Evolutionary conservation across 1,140 invertebrate species (phyloP).

Genomic region (Heliconius hermathena): DNA sequence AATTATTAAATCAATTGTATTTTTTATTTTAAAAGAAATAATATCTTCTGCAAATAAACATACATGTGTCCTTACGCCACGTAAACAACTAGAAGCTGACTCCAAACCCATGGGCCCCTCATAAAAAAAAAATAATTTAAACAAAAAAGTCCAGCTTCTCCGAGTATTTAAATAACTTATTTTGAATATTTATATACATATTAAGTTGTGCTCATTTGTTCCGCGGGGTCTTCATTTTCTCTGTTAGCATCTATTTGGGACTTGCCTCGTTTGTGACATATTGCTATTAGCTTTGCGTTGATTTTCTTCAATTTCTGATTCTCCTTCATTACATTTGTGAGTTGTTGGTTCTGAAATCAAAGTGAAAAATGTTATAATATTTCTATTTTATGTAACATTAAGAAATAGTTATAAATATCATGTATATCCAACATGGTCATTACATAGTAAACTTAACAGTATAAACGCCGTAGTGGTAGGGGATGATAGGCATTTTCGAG

Average conservation of each 20-base stretch:
- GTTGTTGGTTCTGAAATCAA: slow-evolving; percentile 68
- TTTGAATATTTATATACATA: background rate
- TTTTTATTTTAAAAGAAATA: too few species aligned
- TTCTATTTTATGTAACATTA: too few species aligned
- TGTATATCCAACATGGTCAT: too few species aligned
- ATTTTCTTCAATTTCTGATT: slow-evolving; percentile 73
- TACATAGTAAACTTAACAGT: too few species aligned
- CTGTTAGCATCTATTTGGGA: slow-evolving; percentile 50
- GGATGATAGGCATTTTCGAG: too few species aligned
- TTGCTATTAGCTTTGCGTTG: slow-evolving; percentile 61
- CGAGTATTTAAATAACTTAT: background rate
- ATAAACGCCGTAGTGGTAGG: too few species aligned
- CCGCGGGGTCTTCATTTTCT: slow-evolving; percentile 59
- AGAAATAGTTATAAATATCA: too few species aligned
- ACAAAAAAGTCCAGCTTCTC: slow-evolving; percentile 33
- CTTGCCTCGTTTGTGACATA: slow-evolving; percentile 71
- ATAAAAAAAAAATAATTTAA: background rate
- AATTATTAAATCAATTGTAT: too few species aligned
- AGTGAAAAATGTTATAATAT: background rate
- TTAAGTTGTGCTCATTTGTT: slow-evolving; percentile 30
- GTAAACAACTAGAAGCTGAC: too few species aligned
- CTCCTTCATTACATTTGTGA: slow-evolving; percentile 70
- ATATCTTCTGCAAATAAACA: too few species aligned
- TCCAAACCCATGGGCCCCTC: too few species aligned
- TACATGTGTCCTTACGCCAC: too few species aligned